These are phyloP conservation scores for Diabrotica virgifera DNA, from an alignment of 1,140 invertebrate genomes.

Conservation along the genomic window DNA sequence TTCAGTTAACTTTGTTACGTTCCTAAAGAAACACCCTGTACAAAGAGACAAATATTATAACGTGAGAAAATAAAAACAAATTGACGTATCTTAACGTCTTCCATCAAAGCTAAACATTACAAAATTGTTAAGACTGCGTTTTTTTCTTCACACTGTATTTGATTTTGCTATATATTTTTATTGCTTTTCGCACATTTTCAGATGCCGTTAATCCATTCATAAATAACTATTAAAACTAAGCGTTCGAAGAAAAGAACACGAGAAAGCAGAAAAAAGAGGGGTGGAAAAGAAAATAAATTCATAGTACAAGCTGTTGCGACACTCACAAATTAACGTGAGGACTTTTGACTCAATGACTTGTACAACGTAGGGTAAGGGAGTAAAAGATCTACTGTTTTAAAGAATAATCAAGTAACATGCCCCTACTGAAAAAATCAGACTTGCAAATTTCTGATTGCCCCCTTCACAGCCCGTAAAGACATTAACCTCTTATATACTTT, in stretches of 20 bases:
- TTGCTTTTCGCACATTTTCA: too few relatives aligned
- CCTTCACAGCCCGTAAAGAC: slow-evolving; percentile 48
- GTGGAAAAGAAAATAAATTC: slow-evolving; percentile 39
- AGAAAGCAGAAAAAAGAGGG: slow-evolving; percentile 3
- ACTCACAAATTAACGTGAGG: slow-evolving; percentile 45
- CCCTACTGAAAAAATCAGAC: slow-evolving; percentile 46
- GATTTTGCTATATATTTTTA: too few relatives aligned
- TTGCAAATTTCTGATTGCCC: slow-evolving; percentile 48
- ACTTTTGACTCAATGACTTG: slow-evolving; percentile 46
- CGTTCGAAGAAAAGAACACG: slow-evolving; percentile 3
- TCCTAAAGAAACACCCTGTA: too few relatives aligned
- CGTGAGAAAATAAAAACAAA: too few relatives aligned
- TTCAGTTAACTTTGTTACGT: too few relatives aligned
- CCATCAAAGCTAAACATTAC: too few relatives aligned
- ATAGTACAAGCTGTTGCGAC: slow-evolving; percentile 43
- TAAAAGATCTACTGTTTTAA: slow-evolving; percentile 46
- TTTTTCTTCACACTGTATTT: too few relatives aligned
- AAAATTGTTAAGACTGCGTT: too few relatives aligned
- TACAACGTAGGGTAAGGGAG: slow-evolving; percentile 35
- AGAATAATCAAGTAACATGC: slow-evolving; percentile 46
- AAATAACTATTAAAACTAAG: slow-evolving; percentile 31
- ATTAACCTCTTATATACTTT: slow-evolving; percentile 46
- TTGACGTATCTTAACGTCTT: too few relatives aligned
- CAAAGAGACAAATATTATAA: too few relatives aligned
- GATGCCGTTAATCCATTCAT: slow-evolving; percentile 8